phyloP scores from a whole-genome alignment of 2,888 invertebrate genomes.

The Prionchulus punctatus region DNA sequence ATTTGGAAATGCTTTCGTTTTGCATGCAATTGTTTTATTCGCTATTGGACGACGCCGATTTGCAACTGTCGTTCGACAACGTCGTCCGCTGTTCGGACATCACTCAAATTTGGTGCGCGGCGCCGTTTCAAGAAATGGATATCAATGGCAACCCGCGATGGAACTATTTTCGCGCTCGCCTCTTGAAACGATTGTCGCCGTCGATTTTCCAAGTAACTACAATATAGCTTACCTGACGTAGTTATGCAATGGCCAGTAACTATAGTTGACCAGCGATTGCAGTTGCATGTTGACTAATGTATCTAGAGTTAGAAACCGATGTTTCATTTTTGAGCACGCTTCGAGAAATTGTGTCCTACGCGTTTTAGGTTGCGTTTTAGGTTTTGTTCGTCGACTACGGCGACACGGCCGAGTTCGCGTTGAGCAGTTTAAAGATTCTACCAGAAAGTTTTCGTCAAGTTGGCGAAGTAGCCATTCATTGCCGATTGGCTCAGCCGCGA shows the following conservation, averaged over 20 bases:
- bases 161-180: background rate
- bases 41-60: background rate
- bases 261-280: too few species aligned
- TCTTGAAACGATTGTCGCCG: background rate
- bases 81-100: background rate
- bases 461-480: background rate
- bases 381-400: background rate
- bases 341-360: too few species aligned
- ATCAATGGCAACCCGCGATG: background rate
- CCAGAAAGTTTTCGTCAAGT: background rate
- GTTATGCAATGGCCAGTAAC: too few species aligned
- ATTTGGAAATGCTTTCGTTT: background rate
- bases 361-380: too few species aligned
- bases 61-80: background rate
- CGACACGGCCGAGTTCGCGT: background rate
- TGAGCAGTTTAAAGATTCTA: background rate
- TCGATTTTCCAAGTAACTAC: too few species aligned
- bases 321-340: too few species aligned
- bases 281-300: too few species aligned
- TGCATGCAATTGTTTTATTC: constrained; percentile 1
- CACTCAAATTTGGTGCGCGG: background rate
- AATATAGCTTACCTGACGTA: too few species aligned
- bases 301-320: too few species aligned
- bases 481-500: background rate
- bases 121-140: too few species aligned